phyloP scores from a whole-genome alignment of 2,888 invertebrate species.

The Callyntrura guangdongensis region DNA sequence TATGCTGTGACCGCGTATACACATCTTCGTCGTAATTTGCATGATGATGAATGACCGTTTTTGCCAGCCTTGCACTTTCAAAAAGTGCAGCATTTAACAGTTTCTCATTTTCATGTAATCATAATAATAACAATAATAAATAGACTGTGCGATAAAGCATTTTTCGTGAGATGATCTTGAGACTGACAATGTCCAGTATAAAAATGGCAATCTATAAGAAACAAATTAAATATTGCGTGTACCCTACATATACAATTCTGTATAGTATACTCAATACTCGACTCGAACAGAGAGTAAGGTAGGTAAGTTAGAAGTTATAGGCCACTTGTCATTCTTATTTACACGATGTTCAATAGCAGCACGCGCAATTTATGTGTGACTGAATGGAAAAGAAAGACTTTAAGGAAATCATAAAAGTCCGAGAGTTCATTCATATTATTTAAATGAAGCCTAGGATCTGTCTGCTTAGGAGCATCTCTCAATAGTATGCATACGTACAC shows the following conservation, averaged over 20 bases:
- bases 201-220: constrained; percentile 60
- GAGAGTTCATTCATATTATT: not conserved
- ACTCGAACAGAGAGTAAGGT: constrained; percentile 16
- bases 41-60: constrained; percentile 67
- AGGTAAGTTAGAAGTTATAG: constrained; percentile 24
- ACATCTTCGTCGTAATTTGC: constrained; percentile 14
- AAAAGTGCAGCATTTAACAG: constrained; percentile 58
- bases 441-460: no score
- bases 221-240: constrained; percentile 45
- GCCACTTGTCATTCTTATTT: no score
- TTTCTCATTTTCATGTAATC: constrained; percentile 58
- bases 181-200: constrained; percentile 70
- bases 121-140: not conserved
- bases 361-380: not conserved
- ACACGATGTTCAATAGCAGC: not conserved
- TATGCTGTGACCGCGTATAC: not conserved
- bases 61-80: constrained; percentile 67
- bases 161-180: constrained; percentile 65
- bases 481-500: not conserved
- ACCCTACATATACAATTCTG: not conserved
- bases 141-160: not conserved
- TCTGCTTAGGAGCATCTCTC: no score
- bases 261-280: no score
- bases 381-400: not conserved
- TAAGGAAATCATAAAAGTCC: constrained; percentile 27